These are phyloP conservation scores for Mus spicilegus DNA, from an alignment of 2,113 vertebrate species.

Conservation along the genomic window DNA sequence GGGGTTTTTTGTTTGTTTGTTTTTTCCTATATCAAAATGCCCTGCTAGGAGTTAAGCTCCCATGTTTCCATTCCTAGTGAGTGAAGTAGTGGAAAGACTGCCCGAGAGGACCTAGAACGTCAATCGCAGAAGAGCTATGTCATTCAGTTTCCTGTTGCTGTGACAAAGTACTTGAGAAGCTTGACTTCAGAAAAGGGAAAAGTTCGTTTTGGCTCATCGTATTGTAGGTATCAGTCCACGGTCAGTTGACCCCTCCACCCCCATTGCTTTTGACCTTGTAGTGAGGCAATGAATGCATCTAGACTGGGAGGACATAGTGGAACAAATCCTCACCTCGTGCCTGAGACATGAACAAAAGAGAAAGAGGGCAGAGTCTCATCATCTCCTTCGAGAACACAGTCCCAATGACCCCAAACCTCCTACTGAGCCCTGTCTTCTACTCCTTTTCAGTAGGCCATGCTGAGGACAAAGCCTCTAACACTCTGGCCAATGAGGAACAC, in stretches of 20 bases:
- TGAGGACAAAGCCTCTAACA: background rate
- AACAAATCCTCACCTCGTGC: background rate
- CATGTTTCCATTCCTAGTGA: background rate
- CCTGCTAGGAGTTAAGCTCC: background rate
- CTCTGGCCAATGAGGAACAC: background rate
- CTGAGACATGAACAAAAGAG: background rate
- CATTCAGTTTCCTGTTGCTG: background rate
- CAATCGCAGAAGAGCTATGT: background rate
- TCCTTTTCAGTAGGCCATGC: background rate
- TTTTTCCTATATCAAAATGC: background rate
- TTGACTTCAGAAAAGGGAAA: background rate
- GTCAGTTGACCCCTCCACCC: background rate
- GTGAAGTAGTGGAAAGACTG: background rate
- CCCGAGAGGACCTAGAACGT: background rate
- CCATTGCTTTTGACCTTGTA: background rate
- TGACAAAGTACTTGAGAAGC: background rate
- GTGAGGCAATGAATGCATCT: background rate
- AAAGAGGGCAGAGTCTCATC: background rate
- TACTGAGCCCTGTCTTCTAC: background rate
- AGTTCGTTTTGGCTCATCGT: background rate
- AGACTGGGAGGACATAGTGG: background rate
- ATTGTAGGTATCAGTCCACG: background rate
- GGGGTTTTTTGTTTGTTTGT: too few species aligned
- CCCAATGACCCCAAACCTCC: background rate
- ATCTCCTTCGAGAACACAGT: background rate